Conservation (phyloP, 2,797 vertebrate species). For the Erethizon dorsatum region DNA sequence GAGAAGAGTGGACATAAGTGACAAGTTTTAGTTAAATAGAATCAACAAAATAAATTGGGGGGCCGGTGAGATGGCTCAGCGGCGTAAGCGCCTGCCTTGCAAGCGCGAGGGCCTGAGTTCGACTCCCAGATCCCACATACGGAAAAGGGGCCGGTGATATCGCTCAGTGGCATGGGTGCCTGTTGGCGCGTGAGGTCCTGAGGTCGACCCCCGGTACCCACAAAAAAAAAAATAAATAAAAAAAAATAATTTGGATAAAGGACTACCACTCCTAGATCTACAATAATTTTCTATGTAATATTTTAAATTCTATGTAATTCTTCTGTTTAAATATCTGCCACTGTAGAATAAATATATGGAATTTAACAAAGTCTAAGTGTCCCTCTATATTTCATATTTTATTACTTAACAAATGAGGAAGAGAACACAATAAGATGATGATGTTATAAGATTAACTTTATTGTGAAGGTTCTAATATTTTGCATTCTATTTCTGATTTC, state of each 20-base stretch:
- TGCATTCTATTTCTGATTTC: not conserved
- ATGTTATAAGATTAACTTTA: not conserved
- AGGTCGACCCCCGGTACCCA: no score
- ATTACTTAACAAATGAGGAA: not conserved
- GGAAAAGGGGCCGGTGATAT: no score
- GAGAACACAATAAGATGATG: not conserved
- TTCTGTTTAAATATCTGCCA: not conserved
- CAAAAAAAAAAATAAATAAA: no score
- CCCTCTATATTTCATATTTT: not conserved
- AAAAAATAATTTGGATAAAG: not conserved
- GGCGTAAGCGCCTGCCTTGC: no score
- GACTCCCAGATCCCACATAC: no score
- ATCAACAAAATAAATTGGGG: not conserved
- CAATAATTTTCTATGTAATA: not conserved
- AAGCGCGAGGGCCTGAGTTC: no score
- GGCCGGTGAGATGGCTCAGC: no score
- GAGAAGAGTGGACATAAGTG: not conserved
- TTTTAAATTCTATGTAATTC: not conserved
- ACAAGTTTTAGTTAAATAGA: not conserved
- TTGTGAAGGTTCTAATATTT: not conserved
- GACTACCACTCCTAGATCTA: not conserved
- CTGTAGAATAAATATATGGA: not conserved
- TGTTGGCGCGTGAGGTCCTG: no score
- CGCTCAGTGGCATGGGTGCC: no score
- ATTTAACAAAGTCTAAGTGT: not conserved